Evolutionary conservation across 2,888 invertebrate genomes (phyloP).

Genomic region (Cataglyphis rosenhaueri): DNA sequence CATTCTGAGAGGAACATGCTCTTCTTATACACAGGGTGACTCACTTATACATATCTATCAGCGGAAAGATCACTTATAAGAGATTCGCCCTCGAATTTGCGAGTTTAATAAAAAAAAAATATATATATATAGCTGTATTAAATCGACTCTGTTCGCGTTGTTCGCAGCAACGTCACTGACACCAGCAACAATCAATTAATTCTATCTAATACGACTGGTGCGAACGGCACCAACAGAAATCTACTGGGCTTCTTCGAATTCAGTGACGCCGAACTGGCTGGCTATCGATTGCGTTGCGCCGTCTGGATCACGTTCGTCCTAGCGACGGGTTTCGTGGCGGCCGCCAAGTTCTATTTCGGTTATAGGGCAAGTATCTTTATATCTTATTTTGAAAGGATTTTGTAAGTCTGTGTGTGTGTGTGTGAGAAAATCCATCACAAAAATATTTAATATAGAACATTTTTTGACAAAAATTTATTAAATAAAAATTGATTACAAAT

Average conservation of each 20-base stretch:
- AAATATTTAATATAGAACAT: not conserved
- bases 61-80: slow-evolving; percentile 70
- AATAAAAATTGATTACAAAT: not conserved
- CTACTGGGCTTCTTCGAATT: slow-evolving; percentile 88
- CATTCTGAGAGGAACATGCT: slow-evolving; percentile 81
- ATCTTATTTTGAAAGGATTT: not conserved
- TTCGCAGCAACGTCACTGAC: slow-evolving; percentile 78
- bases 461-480: not conserved
- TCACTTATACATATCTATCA: slow-evolving; percentile 78
- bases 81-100: slow-evolving; percentile 71
- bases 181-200: slow-evolving; percentile 77
- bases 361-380: slow-evolving; percentile 86
- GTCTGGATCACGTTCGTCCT: slow-evolving; percentile 91
- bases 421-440: not conserved
- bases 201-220: slow-evolving; percentile 70
- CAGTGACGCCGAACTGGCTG: slow-evolving; percentile 88
- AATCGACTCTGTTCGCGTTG: slow-evolving; percentile 28
- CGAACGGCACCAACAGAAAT: slow-evolving; percentile 76
- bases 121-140: not conserved
- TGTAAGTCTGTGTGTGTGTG: no score
- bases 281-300: slow-evolving; percentile 87
- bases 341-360: slow-evolving; percentile 91
- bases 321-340: slow-evolving; percentile 90
- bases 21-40: slow-evolving; percentile 83
- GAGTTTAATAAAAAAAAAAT: slow-evolving; percentile 23